Base-by-base conservation (phyloP, 2,113 vertebrate species). In the Oriolus oriolus region DNA sequence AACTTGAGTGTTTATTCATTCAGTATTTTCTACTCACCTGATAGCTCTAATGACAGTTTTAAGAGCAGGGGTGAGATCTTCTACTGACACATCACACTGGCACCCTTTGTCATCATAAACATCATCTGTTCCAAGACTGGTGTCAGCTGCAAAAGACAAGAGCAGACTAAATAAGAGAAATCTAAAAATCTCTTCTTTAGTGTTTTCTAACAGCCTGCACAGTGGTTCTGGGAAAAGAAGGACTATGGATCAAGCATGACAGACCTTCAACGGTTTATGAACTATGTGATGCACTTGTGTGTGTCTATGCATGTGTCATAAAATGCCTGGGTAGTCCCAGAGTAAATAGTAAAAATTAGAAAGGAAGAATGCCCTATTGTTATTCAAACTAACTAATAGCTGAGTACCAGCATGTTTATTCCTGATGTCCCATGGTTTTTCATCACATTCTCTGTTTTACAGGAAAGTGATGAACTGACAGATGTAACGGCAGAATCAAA, bases 1-100 rank as follows among this genome's bases (percentile, higher is more conserved):
- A 68, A 78, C 27, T 52, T 28, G 52, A 35, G 47, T 78, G 74
- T 84, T 85, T 90, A 75, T 64, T 86, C 10, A 52, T 44, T 69
- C 11, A 44, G 18, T 71, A 47, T 39, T 53, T 94, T 83, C 87
- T 65, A 98, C 98, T 97, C 94, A 99, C 99, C 99, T 99, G 97
- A 99, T 98, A 24, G 99, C 99, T 97, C 99, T 98, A 81, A 99
- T 99, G 97, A 99, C 99, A 21, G 98, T 98, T 98, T 99, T 99
- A 92, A 99, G 98, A 7, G 99, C 98, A 52, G 99, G 98, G 26
- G 99, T 98, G 96, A 99, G 98, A 96, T 99, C 99, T 96, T 99
- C 99, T 73, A 99, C 98, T 0, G 99, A 99, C 88, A 99, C 98
- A 65, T 99, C 99, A 71, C 99, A 99, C 96, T 99, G 99, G 95